Evolutionary conservation across 2,113 vertebrate species (phyloP).

Genomic region (Morone saxatilis): DNA sequence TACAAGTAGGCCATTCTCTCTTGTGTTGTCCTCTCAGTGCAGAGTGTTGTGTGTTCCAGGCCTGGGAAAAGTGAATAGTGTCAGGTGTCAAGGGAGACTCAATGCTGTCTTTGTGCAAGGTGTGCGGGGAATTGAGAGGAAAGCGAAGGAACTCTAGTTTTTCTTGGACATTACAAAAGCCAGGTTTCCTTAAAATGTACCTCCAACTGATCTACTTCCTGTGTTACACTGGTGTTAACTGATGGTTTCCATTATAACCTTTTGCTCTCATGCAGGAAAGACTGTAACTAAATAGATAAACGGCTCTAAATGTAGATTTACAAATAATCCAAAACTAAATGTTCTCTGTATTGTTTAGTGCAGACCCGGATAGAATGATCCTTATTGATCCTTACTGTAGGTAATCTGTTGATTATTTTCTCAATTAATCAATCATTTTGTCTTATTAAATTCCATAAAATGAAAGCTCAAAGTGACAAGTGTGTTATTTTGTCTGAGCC

Average conservation of each 20-base stretch:
- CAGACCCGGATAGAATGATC: neutral
- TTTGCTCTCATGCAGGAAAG: neutral
- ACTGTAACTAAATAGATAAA: too few species aligned
- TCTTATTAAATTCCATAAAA: neutral
- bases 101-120: constrained; percentile 79
- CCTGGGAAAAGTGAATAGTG: constrained; percentile 79
- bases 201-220: constrained; percentile 8
- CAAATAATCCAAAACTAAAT: too few species aligned
- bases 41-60: constrained; percentile 65
- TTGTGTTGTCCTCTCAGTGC: constrained; percentile 45
- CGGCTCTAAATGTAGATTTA: neutral
- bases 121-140: constrained; percentile 63
- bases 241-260: neutral
- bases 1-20: constrained; percentile 80
- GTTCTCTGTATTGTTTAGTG: neutral
- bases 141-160: constrained; percentile 61
- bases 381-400: neutral
- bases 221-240: neutral
- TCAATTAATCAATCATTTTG: neutral
- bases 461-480: neutral
- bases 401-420: neutral
- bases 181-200: constrained; percentile 46
- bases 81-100: constrained; percentile 82
- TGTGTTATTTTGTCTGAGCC: neutral
- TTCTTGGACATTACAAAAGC: constrained; percentile 58